Base-by-base conservation (phyloP, 2,888 invertebrate genomes). In the Melanostoma mellinum region DNA sequence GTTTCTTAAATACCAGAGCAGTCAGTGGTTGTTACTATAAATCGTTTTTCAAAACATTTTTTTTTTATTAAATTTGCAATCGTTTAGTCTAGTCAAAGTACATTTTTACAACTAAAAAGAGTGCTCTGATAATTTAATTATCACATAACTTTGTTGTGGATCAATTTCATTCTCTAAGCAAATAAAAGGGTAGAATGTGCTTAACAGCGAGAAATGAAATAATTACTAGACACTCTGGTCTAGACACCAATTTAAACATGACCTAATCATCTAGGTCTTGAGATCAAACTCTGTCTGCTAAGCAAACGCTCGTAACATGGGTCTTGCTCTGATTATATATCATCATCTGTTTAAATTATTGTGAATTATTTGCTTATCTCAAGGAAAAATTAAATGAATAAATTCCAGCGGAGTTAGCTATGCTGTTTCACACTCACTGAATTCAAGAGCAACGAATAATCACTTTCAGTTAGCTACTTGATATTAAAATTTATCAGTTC, bases 361-460 rank as follows among this genome's bases (percentile, higher is more conserved):
- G 4, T 10, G 3, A 38, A 20, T 44, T 61, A 10, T 10, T 46
- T 36, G 61, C 61, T 60, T 44, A 60, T 60, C 60, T 46, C 20
- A 44, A 10, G 44, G 35, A 60, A 2, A 40, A 60, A 44, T 40
- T 1, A 6, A 6, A n/a, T 10, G 9, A 20, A n/a, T 2, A 20
- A 4, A 30, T 6, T 32, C 20, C n/a, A 60, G 10, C 42, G 44
- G 42, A 60, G 42, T 40, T 32, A 60, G 33, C 42, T 20, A 20
- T 20, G 20, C 20, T 20, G 20, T 20, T 20, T 58, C 42, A 4
- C 42, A 4, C 35, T 44, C 10, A 33, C 60, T 44, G 44, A 60
- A 60, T 35, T 60, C 74, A 68, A 67, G 52, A 60, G 35, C 44
- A 46, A 68, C 6, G 46, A 69, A 76, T 68, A 68, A 61, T 61